phyloP scores from a whole-genome alignment of 2,113 vertebrate species.

The Natator depressus region DNA sequence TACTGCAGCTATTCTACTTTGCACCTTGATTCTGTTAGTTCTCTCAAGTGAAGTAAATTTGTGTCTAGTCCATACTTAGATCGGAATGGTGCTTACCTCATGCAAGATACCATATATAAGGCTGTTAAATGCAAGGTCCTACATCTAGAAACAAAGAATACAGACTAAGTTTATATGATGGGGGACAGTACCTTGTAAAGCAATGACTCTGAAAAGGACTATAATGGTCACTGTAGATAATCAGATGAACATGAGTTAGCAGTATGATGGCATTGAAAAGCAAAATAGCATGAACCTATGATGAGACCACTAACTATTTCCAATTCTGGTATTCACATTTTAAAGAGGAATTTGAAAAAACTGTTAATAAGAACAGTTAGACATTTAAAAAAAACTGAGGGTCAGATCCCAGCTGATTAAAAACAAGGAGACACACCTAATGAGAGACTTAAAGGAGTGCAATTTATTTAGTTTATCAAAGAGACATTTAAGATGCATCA shows the following conservation, averaged over 20 bases:
- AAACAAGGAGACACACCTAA: neutral
- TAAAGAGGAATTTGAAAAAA: neutral
- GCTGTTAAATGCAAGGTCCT: too few species aligned
- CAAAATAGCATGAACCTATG: too few species aligned
- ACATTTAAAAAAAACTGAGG: too few species aligned
- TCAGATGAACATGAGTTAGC: too few species aligned
- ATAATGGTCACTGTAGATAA: too few species aligned
- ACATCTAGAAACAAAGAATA: too few species aligned
- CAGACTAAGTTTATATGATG: too few species aligned
- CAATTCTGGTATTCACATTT: neutral
- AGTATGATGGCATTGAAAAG: too few species aligned
- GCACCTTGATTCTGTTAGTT: conserved; percentile 9
- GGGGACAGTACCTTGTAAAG: too few species aligned
- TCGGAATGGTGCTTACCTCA: neutral
- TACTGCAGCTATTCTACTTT: conserved; percentile 30
- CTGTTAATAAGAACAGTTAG: neutral
- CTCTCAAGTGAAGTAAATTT: neutral
- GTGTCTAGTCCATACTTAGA: rapidly evolving
- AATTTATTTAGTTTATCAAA: neutral
- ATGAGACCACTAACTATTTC: neutral
- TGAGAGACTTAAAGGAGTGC: neutral
- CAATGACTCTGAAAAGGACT: too few species aligned
- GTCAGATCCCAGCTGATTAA: too few species aligned
- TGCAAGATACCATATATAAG: neutral
- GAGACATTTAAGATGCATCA: rapidly evolving